Conservation (phyloP, 2,888 invertebrate genomes). For the Drosophila dives region DNA sequence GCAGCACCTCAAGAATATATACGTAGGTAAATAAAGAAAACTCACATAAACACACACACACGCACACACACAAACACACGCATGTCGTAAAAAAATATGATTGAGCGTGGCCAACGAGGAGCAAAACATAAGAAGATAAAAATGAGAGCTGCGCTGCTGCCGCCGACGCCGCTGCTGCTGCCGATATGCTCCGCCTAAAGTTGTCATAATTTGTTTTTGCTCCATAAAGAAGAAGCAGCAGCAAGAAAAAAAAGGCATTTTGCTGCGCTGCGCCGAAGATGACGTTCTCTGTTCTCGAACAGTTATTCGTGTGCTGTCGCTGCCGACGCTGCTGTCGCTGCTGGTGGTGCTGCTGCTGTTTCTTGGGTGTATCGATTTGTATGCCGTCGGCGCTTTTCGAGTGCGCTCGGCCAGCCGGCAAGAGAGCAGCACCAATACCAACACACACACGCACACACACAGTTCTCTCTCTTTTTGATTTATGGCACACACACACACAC, state of each 20-base stretch:
- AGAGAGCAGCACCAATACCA: constrained; percentile 29
- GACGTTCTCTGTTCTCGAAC: constrained; percentile 43
- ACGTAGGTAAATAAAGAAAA: constrained; percentile 62
- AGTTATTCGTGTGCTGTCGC: constrained; percentile 35
- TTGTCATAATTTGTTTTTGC: constrained; percentile 84
- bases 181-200: constrained; percentile 84
- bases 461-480: constrained; percentile 53
- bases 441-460: constrained; percentile 2
- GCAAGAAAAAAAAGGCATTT: constrained; percentile 31
- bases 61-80: constrained; percentile 10
- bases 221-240: constrained; percentile 24
- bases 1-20: constrained; percentile 58
- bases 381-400: constrained; percentile 43
- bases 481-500: constrained; percentile 43
- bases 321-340: constrained; percentile 6
- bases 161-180: constrained; percentile 22
- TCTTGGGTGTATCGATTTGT: constrained; percentile 53
- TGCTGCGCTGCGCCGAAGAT: constrained; percentile 50
- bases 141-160: constrained; percentile 46
- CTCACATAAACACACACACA: constrained; percentile 6
- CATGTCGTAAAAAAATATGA: constrained; percentile 62
- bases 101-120: constrained; percentile 60
- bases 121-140: constrained; percentile 36
- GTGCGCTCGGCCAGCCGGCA: constrained; percentile 33
- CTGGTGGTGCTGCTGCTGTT: constrained; percentile 11